These are phyloP conservation scores for Macrotis lagotis DNA, from an alignment of 2,113 vertebrate genomes.

Conservation along the genomic window DNA sequence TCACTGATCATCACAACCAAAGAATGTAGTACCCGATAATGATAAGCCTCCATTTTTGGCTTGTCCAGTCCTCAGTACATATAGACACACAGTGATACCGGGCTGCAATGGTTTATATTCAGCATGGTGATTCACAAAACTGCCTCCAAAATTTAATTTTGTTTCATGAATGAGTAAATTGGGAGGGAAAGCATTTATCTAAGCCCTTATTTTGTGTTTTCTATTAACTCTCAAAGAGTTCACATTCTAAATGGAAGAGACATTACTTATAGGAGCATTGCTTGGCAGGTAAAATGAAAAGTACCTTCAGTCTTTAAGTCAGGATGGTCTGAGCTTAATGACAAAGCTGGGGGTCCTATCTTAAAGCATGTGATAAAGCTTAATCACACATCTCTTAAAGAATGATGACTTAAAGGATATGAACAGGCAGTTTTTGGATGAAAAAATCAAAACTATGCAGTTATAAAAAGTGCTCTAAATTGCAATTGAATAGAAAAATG, in stretches of 20 bases:
- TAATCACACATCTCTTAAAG: not conserved
- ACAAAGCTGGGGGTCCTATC: not conserved
- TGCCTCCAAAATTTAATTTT: slow-evolving; percentile 16
- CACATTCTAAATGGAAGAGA: too few relatives aligned
- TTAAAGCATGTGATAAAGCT: not conserved
- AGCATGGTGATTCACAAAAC: not conserved
- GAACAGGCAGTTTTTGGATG: too few relatives aligned
- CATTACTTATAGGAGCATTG: too few relatives aligned
- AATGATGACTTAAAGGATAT: not conserved
- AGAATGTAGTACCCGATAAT: not conserved
- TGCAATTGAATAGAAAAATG: too few relatives aligned
- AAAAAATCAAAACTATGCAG: too few relatives aligned
- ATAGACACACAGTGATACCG: not conserved
- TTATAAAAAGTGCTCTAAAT: too few relatives aligned
- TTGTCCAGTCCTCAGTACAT: not conserved
- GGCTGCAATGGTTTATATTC: not conserved
- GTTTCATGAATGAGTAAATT: not conserved
- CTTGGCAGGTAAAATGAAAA: too few relatives aligned
- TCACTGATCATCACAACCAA: not conserved
- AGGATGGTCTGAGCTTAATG: not conserved
- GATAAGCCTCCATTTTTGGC: not conserved
- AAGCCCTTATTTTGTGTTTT: not conserved
- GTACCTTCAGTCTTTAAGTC: too few relatives aligned
- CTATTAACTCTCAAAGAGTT: too few relatives aligned
- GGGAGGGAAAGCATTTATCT: not conserved